Percentiles rank a stretch among this genome's conserved stretches.
These are phyloP conservation scores for Myrmecobius fasciatus DNA, from an alignment of 2,113 vertebrate genomes.

Conservation along the genomic window DNA sequence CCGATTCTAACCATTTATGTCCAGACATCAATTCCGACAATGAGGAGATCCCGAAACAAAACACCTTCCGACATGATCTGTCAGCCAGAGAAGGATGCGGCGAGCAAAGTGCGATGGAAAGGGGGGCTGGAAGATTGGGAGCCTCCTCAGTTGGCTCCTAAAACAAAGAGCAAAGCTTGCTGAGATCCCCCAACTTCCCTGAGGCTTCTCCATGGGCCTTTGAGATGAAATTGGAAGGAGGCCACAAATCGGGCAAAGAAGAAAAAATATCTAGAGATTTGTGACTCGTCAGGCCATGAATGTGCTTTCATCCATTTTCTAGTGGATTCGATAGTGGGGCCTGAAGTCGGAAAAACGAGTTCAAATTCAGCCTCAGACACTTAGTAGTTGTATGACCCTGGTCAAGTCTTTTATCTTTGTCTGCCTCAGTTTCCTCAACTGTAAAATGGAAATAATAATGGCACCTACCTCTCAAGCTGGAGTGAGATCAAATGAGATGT, in stretches of 20 bases:
- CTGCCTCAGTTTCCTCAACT: background rate
- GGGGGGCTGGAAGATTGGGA: background rate
- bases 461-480: too few relatives aligned
- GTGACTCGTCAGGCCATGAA: background rate
- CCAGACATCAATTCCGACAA: background rate
- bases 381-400: too few relatives aligned
- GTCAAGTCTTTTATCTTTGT: background rate
- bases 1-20: background rate
- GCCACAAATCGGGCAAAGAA: background rate
- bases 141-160: background rate
- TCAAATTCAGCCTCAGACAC: background rate
- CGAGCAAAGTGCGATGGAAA: background rate
- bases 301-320: background rate
- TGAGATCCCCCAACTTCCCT: background rate
- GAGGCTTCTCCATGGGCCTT: background rate
- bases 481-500: too few relatives aligned
- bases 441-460: too few relatives aligned
- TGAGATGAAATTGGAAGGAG: background rate
- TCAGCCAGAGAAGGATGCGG: background rate
- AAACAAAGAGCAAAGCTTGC: background rate
- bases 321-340: too few relatives aligned
- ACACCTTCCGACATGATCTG: background rate
- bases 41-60: background rate
- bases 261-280: background rate
- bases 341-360: too few relatives aligned